A percentile compares a stretch with the other conserved stretches of the same genome.
Evolutionary conservation across 2,888 invertebrate genomes (phyloP).

Genomic region (Eupithecia subumbrata): DNA sequence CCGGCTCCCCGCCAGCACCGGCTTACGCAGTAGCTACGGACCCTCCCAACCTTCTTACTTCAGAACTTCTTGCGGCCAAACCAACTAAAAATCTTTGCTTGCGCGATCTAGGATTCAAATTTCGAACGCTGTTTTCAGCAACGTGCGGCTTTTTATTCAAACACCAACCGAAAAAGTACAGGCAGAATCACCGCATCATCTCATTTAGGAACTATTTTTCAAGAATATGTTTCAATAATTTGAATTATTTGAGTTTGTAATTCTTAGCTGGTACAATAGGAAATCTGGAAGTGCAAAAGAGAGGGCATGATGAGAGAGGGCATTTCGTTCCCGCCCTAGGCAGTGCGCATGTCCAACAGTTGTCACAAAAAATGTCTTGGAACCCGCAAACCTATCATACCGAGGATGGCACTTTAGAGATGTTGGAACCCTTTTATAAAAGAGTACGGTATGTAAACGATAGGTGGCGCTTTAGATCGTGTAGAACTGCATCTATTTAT

Average conservation of each 20-base stretch:
- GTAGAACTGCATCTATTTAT: too few relatives aligned
- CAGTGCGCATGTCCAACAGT: not conserved
- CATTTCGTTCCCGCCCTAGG: not conserved
- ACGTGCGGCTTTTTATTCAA: not conserved
- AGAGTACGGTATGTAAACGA: too few relatives aligned
- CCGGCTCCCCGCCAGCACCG: conserved; percentile 23
- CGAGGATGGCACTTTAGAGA: too few relatives aligned
- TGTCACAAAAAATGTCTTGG: too few relatives aligned
- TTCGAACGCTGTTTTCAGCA: not conserved
- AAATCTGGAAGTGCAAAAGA: not conserved
- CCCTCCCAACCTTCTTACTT: not conserved
- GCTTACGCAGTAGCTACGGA: conserved; percentile 6
- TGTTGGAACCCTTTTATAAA: too few relatives aligned
- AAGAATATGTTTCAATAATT: not conserved
- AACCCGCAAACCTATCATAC: too few relatives aligned
- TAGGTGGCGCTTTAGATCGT: too few relatives aligned
- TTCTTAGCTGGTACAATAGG: not conserved
- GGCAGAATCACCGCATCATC: not conserved
- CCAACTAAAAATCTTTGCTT: not conserved
- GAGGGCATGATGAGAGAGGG: not conserved
- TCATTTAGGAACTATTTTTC: not conserved
- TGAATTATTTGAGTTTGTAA: not conserved
- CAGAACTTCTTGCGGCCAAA: not conserved
- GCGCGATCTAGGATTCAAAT: conserved; percentile 24
- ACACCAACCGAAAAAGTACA: not conserved